Base-by-base conservation (phyloP, 2,888 invertebrate genomes). In the Drosophila recens region DNA sequence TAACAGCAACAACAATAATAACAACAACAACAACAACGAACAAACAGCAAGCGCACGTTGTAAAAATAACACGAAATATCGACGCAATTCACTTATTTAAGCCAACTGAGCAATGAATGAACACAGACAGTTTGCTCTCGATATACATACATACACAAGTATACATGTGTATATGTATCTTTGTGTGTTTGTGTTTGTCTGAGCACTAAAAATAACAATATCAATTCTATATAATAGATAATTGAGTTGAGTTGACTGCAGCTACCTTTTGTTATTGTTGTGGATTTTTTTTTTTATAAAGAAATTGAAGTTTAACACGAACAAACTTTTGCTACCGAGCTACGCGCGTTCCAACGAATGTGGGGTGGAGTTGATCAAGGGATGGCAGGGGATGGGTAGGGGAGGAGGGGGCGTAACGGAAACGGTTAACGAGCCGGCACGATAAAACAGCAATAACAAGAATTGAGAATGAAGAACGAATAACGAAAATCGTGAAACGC, bases 11-110 rank as follows among this genome's bases (percentile, higher is more conserved):
- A 70, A 66, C 20, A 72, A 59, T 62, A 79, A 62, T 49, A 80
- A 54, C n/a, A 78, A 59, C 49, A 80, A 54, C 17, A 63, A 45
- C 42, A 70, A 51, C 33, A 45, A 40, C 30, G 48, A 42, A 53
- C 53, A 46, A 38, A 38, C 17, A 58, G 43, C 62, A 72, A 79
- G 74, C 69, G 77, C 80, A 87, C 76, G 80, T 87, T 84, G 88
- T 84, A 84, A 84, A 85, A 85, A 87, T 87, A 84, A 85, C 86
- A 79, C 74, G 52, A 78, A 75, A 78, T 81, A 72, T 67, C 62
- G 63, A 69, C 80, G 66, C 67, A 75, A 72, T 67, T 59, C 72
- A 66, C 57, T 62, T 75, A 65, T 70, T 75, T 80, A 80, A 79
- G 80, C 78, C 80, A 80, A 80, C 70, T 71, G 77, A 67, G 63